Conservation (phyloP, 1,140 invertebrate species). For the Bombus superbus region DNA sequence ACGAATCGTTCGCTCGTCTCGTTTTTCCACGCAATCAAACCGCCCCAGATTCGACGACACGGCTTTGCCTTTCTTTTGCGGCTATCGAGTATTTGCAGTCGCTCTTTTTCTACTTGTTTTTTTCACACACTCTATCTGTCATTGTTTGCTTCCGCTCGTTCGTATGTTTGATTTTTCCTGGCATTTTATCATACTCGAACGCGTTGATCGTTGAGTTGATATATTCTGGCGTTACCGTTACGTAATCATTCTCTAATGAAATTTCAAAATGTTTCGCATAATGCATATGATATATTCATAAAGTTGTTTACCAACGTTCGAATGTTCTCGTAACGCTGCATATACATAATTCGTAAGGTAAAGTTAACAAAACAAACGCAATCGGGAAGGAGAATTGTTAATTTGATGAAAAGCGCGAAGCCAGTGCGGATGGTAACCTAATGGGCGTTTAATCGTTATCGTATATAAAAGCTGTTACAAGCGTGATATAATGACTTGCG, state of each 20-base stretch:
- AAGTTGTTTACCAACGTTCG: too few species aligned
- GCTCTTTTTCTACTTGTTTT: not conserved
- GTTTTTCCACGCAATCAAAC: conserved; percentile 48
- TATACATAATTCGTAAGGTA: not conserved
- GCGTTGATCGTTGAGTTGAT: not conserved
- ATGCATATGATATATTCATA: too few species aligned
- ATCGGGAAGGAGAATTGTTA: not conserved
- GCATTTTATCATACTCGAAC: not conserved
- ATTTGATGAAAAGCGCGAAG: not conserved
- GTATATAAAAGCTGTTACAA: not conserved
- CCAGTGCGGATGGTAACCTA: not conserved
- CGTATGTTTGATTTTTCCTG: not conserved
- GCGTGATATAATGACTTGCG: too few species aligned
- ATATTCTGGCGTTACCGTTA: too few species aligned
- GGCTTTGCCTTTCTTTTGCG: conserved; percentile 4
- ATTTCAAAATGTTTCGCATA: too few species aligned
- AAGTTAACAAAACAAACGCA: not conserved
- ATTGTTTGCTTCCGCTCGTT: conserved; percentile 5
- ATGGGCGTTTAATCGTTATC: not conserved
- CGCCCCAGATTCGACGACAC: conserved; percentile 35
- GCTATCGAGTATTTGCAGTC: not conserved
- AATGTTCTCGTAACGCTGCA: too few species aligned
- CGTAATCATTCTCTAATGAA: too few species aligned
- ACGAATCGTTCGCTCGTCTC: conserved; percentile 19
- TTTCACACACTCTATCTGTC: conserved; percentile 3